A percentile compares a stretch with the other conserved stretches of the same genome.
Conservation (phyloP, 1,140 invertebrate genomes). For the Anagrus nilaparvatae region DNA sequence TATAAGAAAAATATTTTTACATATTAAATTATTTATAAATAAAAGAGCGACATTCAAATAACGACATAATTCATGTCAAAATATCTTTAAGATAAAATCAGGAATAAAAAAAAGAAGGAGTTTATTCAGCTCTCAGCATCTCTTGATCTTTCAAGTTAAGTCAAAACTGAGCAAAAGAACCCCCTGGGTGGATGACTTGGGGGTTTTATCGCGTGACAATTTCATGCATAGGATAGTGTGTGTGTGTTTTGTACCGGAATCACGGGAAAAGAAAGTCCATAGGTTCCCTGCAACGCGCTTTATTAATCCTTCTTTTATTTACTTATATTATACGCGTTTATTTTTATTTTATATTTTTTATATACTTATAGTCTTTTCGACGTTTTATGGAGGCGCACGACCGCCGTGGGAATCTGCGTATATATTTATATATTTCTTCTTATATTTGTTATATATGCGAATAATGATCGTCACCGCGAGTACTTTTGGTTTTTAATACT, state of each 20-base stretch:
- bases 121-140: background rate
- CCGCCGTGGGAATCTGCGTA: constrained; percentile 13
- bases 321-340: too few species aligned
- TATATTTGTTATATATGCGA: background rate
- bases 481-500: too few species aligned
- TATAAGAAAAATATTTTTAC: too few species aligned
- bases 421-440: background rate
- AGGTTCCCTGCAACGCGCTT: constrained; percentile 11
- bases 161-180: background rate
- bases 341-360: background rate
- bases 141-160: background rate
- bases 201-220: constrained; percentile 11
- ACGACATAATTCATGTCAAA: constrained; percentile 15
- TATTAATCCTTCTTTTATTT: constrained; percentile 14
- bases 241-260: too few species aligned
- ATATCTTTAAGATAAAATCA: constrained; percentile 8
- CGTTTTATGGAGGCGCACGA: constrained; percentile 9
- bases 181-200: constrained; percentile 1
- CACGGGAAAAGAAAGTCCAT: background rate
- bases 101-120: background rate
- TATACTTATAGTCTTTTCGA: constrained; percentile 3
- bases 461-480: background rate
- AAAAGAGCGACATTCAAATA: constrained; percentile 13
- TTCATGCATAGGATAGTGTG: too few species aligned
- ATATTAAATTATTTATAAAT: too few species aligned